phyloP scores from a whole-genome alignment of 2,888 invertebrate genomes.

The Meteorus colon region DNA sequence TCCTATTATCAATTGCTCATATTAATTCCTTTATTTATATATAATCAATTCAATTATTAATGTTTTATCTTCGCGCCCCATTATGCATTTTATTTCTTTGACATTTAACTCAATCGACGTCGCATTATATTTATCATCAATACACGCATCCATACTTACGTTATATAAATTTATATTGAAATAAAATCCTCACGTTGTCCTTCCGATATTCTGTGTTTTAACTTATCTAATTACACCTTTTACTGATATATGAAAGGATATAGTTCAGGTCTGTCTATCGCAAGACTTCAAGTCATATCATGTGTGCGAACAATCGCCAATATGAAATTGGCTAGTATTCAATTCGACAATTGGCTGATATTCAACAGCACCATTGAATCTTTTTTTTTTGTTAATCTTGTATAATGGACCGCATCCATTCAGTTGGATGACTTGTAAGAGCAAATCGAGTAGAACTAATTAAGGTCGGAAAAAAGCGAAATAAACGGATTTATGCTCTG shows the following conservation, averaged over 20 bases:
- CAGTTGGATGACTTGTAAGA: neutral
- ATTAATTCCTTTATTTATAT: neutral
- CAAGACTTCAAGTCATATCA: neutral
- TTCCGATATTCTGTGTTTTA: slow-evolving; percentile 15
- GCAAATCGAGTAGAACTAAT: slow-evolving; percentile 24
- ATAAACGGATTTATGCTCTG: slow-evolving; percentile 50
- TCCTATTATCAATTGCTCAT: neutral
- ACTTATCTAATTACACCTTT: neutral
- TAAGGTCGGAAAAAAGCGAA: neutral
- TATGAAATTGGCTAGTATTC: neutral
- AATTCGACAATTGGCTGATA: neutral
- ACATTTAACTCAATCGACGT: neutral
- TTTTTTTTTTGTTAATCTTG: neutral
- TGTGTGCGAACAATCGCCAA: neutral
- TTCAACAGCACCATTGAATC: too few species aligned
- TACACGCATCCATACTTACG: neutral
- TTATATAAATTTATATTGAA: slow-evolving; percentile 30
- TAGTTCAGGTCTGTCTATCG: neutral
- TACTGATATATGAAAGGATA: neutral
- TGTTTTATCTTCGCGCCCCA: neutral
- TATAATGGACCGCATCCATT: neutral
- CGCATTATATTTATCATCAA: slow-evolving; percentile 11
- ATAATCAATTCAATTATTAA: neutral
- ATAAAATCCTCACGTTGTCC: slow-evolving; percentile 41
- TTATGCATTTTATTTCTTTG: slow-evolving; percentile 10